Base-by-base conservation (phyloP, 1,140 invertebrate genomes). In the Meloidogyne chitwoodi region DNA sequence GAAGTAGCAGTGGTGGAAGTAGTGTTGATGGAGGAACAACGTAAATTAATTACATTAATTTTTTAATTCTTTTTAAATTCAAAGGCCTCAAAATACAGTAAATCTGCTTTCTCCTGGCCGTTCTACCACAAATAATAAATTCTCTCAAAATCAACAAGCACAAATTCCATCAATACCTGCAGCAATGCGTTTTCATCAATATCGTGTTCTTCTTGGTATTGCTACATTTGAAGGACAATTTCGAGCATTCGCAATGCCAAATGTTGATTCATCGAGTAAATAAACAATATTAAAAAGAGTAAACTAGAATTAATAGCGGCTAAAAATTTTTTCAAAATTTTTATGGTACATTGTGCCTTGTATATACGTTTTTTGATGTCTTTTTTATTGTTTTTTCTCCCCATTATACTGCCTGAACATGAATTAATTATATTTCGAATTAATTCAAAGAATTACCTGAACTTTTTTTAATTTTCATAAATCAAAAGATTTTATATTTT, bases 141-240 rank as follows among this genome's bases (percentile, higher is more conserved):
- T 63, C 10, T 63, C 11, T 2, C 38, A 48, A 29, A 41, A 34
- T 4, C 68, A 31, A 22, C 68, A 69, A 31, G n/a, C 26, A 26
- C 68, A 69, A 41, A 29, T 29, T 31, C 34, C 31, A 29, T 19
- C 70, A 1, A 16, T 29, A 5, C 75, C 74, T 26, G 34, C 76
- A 14, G 76, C 76, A 65, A 77, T 77, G 76, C 76, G 76, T 41
- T 77, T 77, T 62, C 76, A 77, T 26, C 56, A 75, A 61, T 41
- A 75, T 63, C 56, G 66, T 34, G 76, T 77, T 44, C 62, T 77
- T 74, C 61, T 77, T 56, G 76, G 76, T 24, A 22, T 77, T 19
- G 76, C 76, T 31, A 77, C 61, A 12, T 26, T 26, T n/a, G 76
- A 77, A 4, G 66, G 66, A 14, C 62, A 48, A n/a, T 77, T 77